Conservation (phyloP, 1,140 invertebrate genomes). For the Listronotus bonariensis region DNA sequence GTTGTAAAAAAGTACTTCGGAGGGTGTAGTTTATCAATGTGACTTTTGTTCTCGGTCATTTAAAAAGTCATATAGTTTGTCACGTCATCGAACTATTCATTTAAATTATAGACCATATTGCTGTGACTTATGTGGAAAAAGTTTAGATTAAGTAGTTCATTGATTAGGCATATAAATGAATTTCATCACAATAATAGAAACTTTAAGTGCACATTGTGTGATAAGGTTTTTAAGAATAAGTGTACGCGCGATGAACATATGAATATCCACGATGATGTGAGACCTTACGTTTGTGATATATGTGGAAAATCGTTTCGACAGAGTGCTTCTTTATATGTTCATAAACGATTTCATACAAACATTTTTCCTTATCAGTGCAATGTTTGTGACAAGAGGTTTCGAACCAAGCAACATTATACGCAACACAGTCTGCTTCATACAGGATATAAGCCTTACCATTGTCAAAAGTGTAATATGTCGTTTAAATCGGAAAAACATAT, state of each 20-base stretch:
- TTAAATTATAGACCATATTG: constrained; percentile 58
- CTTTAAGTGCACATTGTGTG: constrained; percentile 54
- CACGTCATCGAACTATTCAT: constrained; percentile 59
- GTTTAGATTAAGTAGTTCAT: constrained; percentile 49
- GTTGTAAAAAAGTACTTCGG: constrained; percentile 35
- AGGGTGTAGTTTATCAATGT: constrained; percentile 56
- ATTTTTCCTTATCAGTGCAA: constrained; percentile 81
- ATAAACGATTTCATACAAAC: constrained; percentile 96
- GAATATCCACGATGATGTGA: constrained; percentile 67
- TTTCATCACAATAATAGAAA: constrained; percentile 54
- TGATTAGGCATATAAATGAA: constrained; percentile 48
- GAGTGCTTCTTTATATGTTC: constrained; percentile 74
- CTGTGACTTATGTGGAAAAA: constrained; percentile 63
- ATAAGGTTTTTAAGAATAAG: constrained; percentile 58
- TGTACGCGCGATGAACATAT: constrained; percentile 66
- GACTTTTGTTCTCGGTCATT: constrained; percentile 58
- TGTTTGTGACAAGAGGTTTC: constrained; percentile 60
- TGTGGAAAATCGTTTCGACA: constrained; percentile 58
- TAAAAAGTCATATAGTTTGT: constrained; percentile 56
- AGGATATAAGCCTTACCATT: constrained; percentile 46
- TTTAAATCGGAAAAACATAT: constrained; percentile 43
- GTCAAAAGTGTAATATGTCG: constrained; percentile 38
- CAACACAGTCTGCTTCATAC: constrained; percentile 47
- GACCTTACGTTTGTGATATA: constrained; percentile 67
- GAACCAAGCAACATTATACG: constrained; percentile 42